These are phyloP conservation scores for Hirtodrosophila alboralis DNA, from an alignment of 2,888 invertebrate species.

Conservation along the genomic window DNA sequence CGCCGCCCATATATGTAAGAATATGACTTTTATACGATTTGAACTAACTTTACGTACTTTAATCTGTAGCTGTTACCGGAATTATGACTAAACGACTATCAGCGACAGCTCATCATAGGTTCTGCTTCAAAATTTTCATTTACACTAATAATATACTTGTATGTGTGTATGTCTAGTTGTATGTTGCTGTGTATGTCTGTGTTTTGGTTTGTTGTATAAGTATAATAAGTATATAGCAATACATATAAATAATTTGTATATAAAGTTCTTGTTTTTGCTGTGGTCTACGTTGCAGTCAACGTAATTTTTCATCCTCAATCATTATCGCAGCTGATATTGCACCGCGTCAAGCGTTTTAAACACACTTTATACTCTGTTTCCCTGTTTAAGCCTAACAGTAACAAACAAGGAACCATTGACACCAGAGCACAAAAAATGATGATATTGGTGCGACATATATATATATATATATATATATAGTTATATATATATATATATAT, in stretches of 20 bases:
- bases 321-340: conserved; percentile 25
- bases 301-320: conserved; percentile 41
- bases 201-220: conserved; percentile 71
- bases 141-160: conserved; percentile 72
- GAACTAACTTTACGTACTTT: conserved; percentile 67
- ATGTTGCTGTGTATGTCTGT: conserved; percentile 60
- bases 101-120: conserved; percentile 48
- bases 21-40: conserved; percentile 51
- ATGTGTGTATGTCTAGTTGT: conserved; percentile 63
- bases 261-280: conserved; percentile 73
- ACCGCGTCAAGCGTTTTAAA: conserved; percentile 26
- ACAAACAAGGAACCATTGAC: conserved; percentile 42
- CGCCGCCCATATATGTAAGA: conserved; percentile 17
- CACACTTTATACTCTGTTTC: conserved; percentile 2
- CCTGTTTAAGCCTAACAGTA: conserved; percentile 37
- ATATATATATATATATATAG: conserved; percentile 5
- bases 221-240: conserved; percentile 76
- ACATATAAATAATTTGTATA: conserved; percentile 76
- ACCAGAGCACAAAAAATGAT: conserved; percentile 31
- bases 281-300: conserved; percentile 75
- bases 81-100: conserved; percentile 67
- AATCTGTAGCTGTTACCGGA: conserved; percentile 43
- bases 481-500: conserved; percentile 2
- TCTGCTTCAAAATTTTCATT: conserved; percentile 59
- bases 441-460: conserved; percentile 15